Conservation (phyloP, 2,888 invertebrate species). For the Sisyra terminalis region DNA sequence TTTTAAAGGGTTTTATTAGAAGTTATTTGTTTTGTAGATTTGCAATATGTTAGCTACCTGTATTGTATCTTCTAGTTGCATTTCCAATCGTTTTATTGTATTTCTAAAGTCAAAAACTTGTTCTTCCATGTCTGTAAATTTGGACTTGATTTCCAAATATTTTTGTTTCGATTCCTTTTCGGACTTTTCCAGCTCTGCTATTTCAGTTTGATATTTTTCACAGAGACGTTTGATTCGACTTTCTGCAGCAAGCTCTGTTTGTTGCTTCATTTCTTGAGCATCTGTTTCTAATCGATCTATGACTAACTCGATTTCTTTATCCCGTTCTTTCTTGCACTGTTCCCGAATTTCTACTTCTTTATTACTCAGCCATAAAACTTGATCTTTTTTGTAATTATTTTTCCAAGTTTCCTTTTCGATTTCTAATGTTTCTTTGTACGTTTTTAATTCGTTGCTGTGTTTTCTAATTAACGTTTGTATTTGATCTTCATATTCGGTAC, state of each 20-base stretch:
- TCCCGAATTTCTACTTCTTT: slow-evolving; percentile 51
- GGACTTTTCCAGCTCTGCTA: slow-evolving; percentile 45
- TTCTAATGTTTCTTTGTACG: slow-evolving; percentile 40
- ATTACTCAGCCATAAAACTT: slow-evolving; percentile 39
- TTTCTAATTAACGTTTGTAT: slow-evolving; percentile 28
- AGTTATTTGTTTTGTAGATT: slow-evolving; percentile 3
- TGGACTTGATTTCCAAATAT: slow-evolving; percentile 46
- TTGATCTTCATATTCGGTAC: slow-evolving; percentile 32
- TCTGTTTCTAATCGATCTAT: slow-evolving; percentile 53
- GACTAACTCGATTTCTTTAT: slow-evolving; percentile 60
- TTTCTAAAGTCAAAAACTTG: slow-evolving; percentile 36
- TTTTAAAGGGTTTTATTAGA: too few relatives aligned
- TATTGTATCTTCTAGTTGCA: slow-evolving; percentile 43
- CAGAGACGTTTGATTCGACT: slow-evolving; percentile 44
- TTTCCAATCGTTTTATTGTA: slow-evolving; percentile 45
- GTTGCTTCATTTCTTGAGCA: slow-evolving; percentile 37
- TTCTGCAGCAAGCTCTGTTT: slow-evolving; percentile 43
- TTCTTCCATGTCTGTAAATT: slow-evolving; percentile 48
- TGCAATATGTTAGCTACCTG: slow-evolving; percentile 29
- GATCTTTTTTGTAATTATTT: slow-evolving; percentile 42
- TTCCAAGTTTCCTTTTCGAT: slow-evolving; percentile 47
- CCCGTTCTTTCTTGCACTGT: slow-evolving; percentile 54
- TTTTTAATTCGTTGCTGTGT: slow-evolving; percentile 33
- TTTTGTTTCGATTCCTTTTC: slow-evolving; percentile 49
- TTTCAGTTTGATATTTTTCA: slow-evolving; percentile 59